These are phyloP conservation scores for Dendronephthya gigantea DNA, from an alignment of 64 coral and sea anemone species.

Conservation along the genomic window DNA sequence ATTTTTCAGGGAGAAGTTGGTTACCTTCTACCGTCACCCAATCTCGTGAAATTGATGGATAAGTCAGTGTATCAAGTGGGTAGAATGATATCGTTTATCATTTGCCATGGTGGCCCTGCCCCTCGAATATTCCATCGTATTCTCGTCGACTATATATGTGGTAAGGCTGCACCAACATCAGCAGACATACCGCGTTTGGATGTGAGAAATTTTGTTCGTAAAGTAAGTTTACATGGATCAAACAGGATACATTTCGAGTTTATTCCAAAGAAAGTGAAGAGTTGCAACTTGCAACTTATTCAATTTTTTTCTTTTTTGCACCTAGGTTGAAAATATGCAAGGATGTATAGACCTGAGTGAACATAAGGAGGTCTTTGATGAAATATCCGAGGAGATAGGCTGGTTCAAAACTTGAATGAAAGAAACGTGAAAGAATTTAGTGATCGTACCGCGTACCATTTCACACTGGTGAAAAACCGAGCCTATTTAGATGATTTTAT, in stretches of 20 bases:
- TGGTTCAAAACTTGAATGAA: neutral
- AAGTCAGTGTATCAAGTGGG: neutral
- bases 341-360: neutral
- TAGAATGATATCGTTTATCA: neutral
- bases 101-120: conserved; percentile 4
- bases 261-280: no score
- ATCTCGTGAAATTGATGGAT: neutral
- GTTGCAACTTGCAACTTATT: no score
- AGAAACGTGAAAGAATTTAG: neutral
- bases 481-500: neutral
- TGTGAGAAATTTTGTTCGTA: no score
- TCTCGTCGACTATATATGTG: neutral
- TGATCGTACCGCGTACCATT: neutral
- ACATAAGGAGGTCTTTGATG: neutral
- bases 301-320: no score
- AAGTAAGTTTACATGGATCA: no score
- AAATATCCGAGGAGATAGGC: neutral
- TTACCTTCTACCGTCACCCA: neutral
- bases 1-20: neutral
- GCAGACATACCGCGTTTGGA: neutral
- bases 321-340: neutral
- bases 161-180: neutral
- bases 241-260: no score
- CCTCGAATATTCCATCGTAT: neutral
- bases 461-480: neutral